These are phyloP conservation scores for Agriopis aurantiaria DNA, from an alignment of 2,888 invertebrate species.

Conservation along the genomic window DNA sequence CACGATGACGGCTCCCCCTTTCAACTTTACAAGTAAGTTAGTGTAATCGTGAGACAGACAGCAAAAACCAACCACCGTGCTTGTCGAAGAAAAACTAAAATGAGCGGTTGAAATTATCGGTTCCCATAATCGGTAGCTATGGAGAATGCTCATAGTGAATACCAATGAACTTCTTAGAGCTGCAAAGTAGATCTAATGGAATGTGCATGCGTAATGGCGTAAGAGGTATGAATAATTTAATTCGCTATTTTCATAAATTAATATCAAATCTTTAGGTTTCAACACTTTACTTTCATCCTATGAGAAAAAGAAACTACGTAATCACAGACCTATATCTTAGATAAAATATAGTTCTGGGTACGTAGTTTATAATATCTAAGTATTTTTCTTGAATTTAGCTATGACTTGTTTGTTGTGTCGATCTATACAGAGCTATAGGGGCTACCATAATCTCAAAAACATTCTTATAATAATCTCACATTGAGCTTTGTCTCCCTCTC, in stretches of 20 bases:
- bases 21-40: neutral
- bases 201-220: conserved; percentile 32
- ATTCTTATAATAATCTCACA: too few species aligned
- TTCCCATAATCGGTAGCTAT: conserved; percentile 26
- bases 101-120: conserved; percentile 7
- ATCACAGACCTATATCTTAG: too few species aligned
- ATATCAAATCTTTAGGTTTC: neutral
- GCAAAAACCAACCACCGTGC: conserved; percentile 18
- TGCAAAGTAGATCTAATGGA: conserved; percentile 21
- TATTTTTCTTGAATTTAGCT: too few species aligned
- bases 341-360: too few species aligned
- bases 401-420: too few species aligned
- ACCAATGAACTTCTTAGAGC: conserved; percentile 48
- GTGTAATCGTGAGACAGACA: conserved; percentile 11
- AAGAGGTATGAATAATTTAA: conserved; percentile 19
- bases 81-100: conserved; percentile 1
- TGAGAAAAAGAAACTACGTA: too few species aligned
- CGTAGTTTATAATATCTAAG: too few species aligned
- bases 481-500: too few species aligned
- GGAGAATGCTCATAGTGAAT: conserved; percentile 44
- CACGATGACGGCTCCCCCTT: neutral
- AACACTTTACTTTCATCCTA: too few species aligned
- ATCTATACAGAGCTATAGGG: too few species aligned
- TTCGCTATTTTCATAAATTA: neutral
- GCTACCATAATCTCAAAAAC: too few species aligned